Evolutionary conservation across 1,140 invertebrate species (phyloP), one percentile per base, ranked within the genome.

Genomic region (Xylocopa sonorina): DNA sequence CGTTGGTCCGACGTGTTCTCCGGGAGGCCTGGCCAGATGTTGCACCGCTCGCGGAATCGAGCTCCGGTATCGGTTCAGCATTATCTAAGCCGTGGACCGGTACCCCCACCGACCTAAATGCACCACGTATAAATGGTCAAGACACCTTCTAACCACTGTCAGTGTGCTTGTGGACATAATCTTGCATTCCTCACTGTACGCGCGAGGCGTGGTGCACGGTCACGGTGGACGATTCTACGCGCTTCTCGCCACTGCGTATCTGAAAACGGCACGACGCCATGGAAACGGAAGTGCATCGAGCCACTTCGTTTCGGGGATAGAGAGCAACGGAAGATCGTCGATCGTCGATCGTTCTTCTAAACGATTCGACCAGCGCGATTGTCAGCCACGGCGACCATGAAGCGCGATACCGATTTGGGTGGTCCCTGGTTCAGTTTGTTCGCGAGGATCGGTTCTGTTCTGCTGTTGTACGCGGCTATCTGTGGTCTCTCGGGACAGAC

Each of bases 21-120:
- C 48, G 38, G n/a, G n/a, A 60, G 34, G 41, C 43, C 18, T 46
- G 43, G 16, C 14, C 29, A 64, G 41, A 63, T 24, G 50, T 16
- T 41, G 38, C 38, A 53, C n/a, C 53, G 73, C n/a, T n/a, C n/a
- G 60, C 29, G 34, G 82, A 57, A 55, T 78, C 67, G 53, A 57
- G 74, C n/a, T n/a, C 63, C 74, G 78, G 82, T 86, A 77, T 83
- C 77, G 60, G 24, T 48, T 53, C 55, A 63, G 16, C 21, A 83
- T 87, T 86, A 86, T 86, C 85, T 81, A 87, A 87, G 81, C 71
- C 85, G 34, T 86, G 84, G 84, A 87, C 85, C 81, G 85, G 85
- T 91, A 90, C 91, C 91, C 92, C 92, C 91, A 92, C 92, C 91
- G 91, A 90, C 90, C 90, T 91, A 91, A 89, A 92, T 91, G 86